phyloP scores from a whole-genome alignment of 2,113 vertebrate genomes.

The Turnix velox region DNA sequence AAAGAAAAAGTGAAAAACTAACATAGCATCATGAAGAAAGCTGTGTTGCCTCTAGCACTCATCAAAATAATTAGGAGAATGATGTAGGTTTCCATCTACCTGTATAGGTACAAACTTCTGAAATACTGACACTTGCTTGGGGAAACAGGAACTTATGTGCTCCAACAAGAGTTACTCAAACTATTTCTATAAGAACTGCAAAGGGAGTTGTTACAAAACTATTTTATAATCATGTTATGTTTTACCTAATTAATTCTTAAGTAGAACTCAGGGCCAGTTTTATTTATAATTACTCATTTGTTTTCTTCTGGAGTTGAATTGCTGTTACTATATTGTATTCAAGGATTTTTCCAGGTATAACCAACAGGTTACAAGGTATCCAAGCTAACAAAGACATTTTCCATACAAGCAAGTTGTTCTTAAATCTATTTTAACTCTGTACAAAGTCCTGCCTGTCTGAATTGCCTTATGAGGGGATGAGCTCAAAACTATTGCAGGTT shows the following conservation, averaged over 20 bases:
- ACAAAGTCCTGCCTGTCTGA: fast-evolving
- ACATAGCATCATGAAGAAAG: not conserved
- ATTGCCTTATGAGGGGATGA: not conserved
- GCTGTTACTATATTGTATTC: not conserved
- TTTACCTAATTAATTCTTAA: not conserved
- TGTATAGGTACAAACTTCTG: not conserved
- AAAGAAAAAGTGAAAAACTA: not conserved
- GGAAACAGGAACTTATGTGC: not conserved
- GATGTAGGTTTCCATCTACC: not conserved
- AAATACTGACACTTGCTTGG: not conserved
- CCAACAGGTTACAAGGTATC: not conserved
- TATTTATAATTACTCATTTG: not conserved
- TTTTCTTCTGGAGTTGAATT: not conserved
- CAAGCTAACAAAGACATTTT: not conserved
- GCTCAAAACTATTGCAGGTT: not conserved
- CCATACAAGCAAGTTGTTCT: not conserved
- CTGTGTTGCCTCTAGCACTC: not conserved
- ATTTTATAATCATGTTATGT: not conserved
- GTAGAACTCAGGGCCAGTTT: not conserved
- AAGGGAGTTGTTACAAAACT: not conserved
- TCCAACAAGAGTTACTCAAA: not conserved
- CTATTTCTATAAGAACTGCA: not conserved
- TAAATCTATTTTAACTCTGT: not conserved
- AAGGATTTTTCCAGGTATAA: not conserved
- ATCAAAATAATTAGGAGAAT: constrained; percentile 19